Conservation (phyloP, 2,888 invertebrate genomes). For the Agonopterix subpropinquella region DNA sequence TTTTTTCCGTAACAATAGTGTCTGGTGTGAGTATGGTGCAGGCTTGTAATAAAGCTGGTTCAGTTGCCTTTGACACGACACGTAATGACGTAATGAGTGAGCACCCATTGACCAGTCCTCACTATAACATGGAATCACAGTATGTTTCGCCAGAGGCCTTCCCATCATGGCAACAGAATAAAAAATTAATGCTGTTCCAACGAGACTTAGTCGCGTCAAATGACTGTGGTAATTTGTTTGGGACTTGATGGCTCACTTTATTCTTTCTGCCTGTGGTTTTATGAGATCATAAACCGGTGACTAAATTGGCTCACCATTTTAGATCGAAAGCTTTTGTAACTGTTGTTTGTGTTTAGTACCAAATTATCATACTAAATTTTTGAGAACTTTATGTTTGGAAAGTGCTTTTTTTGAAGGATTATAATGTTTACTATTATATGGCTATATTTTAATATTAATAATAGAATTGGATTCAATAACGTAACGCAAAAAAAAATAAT, state of each 20-base stretch:
- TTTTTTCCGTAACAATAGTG: neutral
- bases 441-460: too few species aligned
- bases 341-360: neutral
- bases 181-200: slow-evolving; percentile 33
- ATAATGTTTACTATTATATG: too few species aligned
- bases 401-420: too few species aligned
- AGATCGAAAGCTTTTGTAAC: slow-evolving; percentile 9
- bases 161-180: slow-evolving; percentile 33
- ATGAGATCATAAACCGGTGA: slow-evolving; percentile 24
- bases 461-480: too few species aligned
- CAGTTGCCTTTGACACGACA: slow-evolving; percentile 25
- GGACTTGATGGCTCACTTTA: slow-evolving; percentile 34
- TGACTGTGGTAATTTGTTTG: slow-evolving; percentile 27
- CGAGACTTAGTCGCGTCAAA: slow-evolving; percentile 20
- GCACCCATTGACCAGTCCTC: slow-evolving; percentile 27
- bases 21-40: slow-evolving; percentile 1
- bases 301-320: slow-evolving; percentile 16
- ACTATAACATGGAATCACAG: slow-evolving; percentile 27
- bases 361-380: too few species aligned
- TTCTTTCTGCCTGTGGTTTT: slow-evolving; percentile 21
- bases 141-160: slow-evolving; percentile 35
- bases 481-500: too few species aligned
- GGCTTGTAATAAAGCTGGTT: slow-evolving; percentile 31
- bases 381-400: too few species aligned
- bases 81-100: slow-evolving; percentile 39